Evolutionary conservation across 2,113 vertebrate species (phyloP).

Genomic region (Ameiurus melas): DNA sequence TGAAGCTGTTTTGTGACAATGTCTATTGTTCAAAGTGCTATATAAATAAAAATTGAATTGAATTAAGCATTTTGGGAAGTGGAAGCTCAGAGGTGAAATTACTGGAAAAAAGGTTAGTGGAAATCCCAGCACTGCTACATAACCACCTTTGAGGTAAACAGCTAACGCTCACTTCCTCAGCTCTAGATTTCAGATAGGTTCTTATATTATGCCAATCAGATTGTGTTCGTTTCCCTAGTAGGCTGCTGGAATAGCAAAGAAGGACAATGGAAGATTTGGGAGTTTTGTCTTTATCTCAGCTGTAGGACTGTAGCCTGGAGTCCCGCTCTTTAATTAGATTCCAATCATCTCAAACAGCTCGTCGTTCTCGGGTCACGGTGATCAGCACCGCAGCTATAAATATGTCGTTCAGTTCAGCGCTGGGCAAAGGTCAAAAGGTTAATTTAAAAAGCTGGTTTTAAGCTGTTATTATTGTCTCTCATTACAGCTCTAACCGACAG

Average conservation of each 20-base stretch:
- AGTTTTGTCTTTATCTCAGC: background rate
- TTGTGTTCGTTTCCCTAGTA: background rate
- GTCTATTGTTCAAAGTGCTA: slow-evolving; percentile 3
- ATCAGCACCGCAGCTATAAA: slow-evolving; percentile 42
- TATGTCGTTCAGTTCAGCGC: slow-evolving; percentile 28
- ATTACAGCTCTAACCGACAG: slow-evolving; percentile 74
- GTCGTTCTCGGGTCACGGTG: slow-evolving; percentile 33
- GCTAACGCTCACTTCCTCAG: background rate
- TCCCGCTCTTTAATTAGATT: slow-evolving; percentile 37
- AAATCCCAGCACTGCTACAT: background rate
- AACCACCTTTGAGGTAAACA: background rate
- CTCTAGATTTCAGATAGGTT: background rate
- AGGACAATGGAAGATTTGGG: background rate
- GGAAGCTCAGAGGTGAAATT: background rate
- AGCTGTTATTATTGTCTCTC: slow-evolving; percentile 81
- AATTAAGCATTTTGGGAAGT: background rate
- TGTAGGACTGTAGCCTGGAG: background rate
- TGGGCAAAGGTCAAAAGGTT: slow-evolving; percentile 72
- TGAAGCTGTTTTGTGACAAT: background rate
- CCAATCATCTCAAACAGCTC: slow-evolving; percentile 15
- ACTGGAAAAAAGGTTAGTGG: slow-evolving; percentile 15
- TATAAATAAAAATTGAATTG: background rate
- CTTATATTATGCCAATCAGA: background rate
- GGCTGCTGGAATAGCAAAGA: background rate
- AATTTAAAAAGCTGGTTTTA: slow-evolving; percentile 74